A percentile compares a stretch with the other conserved stretches of the same genome.
phyloP scores from a whole-genome alignment of 1,140 invertebrate genomes.

The Ganaspis sp. region DNA sequence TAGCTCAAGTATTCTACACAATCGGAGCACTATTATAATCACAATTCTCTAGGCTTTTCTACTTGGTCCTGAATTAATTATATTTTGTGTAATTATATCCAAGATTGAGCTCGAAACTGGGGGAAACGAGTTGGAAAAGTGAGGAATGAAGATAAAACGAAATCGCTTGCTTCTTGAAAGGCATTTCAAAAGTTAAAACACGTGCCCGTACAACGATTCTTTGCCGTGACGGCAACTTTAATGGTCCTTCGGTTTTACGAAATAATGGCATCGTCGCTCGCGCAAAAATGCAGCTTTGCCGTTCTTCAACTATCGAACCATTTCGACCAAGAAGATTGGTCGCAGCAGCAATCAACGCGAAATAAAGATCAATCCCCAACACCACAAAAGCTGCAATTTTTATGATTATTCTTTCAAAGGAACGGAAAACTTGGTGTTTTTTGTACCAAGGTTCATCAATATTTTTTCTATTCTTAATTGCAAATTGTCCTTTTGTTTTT shows the following conservation, averaged over 20 bases:
- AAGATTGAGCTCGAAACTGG: neutral
- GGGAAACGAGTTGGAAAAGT: constrained; percentile 4
- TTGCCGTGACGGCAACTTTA: neutral
- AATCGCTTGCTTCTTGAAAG: constrained; percentile 15
- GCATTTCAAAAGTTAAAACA: constrained; percentile 34
- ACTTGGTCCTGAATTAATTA: neutral
- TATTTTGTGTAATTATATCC: neutral
- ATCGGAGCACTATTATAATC: neutral
- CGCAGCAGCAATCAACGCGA: constrained; percentile 3
- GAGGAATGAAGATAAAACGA: constrained; percentile 15
- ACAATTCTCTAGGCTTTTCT: neutral
- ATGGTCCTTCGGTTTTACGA: constrained; percentile 25
- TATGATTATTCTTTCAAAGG: neutral
- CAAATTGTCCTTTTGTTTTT: too few species aligned
- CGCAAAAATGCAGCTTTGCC: constrained; percentile 33
- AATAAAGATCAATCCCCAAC: constrained; percentile 31
- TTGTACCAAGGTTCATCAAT: too few species aligned
- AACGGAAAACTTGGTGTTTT: neutral
- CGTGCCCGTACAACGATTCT: neutral
- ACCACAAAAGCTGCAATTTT: constrained; percentile 33
- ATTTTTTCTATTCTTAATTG: too few species aligned
- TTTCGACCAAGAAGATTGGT: neutral
- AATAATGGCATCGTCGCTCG: constrained; percentile 40
- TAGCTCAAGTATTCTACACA: neutral
- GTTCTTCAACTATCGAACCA: constrained; percentile 35